Percentiles rank a stretch among this genome's conserved stretches.
phyloP scores from a whole-genome alignment of 2,797 vertebrate species.

The Anniella stebbinsi region DNA sequence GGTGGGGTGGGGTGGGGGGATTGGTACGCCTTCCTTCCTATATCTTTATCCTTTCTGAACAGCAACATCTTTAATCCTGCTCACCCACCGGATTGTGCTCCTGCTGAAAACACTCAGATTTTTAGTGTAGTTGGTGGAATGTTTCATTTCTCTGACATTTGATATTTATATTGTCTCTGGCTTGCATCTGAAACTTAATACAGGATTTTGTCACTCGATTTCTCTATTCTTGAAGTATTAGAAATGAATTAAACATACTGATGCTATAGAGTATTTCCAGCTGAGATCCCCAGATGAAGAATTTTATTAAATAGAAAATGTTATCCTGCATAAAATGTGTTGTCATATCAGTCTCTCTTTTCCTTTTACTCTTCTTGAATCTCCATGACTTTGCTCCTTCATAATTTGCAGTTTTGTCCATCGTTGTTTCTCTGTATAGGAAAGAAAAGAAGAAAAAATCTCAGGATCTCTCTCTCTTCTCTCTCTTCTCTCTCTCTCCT shows the following conservation, averaged over 20 bases:
- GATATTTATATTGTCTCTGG: not conserved
- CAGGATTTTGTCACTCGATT: not conserved
- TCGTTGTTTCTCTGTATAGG: not conserved
- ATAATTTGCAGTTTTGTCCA: not conserved
- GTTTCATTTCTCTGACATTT: not conserved
- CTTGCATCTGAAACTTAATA: conserved; percentile 13
- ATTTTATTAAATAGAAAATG: conserved; percentile 12
- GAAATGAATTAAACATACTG: conserved; percentile 28
- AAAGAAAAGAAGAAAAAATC: not conserved
- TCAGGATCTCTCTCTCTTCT: not conserved
- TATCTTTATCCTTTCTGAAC: not conserved
- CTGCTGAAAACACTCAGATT: not conserved
- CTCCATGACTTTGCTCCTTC: not conserved
- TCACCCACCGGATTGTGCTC: not conserved
- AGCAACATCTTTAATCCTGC: not conserved
- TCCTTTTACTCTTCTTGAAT: not conserved
- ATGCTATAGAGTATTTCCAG: not conserved
- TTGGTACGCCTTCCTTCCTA: not conserved
- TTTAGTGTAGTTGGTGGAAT: not conserved
- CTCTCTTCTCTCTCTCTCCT: too few species aligned
- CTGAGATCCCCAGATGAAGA: conserved; percentile 28
- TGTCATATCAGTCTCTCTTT: not conserved
- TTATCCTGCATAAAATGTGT: not conserved
- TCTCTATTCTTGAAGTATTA: conserved; percentile 3
- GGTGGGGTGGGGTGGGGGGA: not conserved